Conservation (phyloP, 1,140 invertebrate genomes). For the Triops longicaudatus region DNA sequence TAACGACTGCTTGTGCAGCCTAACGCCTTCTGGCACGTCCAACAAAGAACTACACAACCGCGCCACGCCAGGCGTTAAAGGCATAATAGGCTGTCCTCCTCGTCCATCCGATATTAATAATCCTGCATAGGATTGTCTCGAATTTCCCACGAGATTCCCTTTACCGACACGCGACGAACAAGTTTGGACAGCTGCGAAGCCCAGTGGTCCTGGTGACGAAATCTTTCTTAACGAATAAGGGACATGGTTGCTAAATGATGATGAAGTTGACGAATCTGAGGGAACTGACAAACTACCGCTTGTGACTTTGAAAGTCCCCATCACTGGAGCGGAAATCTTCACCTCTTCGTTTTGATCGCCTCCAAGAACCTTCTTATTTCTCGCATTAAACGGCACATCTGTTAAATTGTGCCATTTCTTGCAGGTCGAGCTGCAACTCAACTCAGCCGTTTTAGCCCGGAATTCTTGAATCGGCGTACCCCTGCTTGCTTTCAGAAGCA, state of each 20-base stretch:
- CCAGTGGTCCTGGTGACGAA: neutral
- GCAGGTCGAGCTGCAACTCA: neutral
- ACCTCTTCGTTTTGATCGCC: neutral
- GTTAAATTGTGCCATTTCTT: neutral
- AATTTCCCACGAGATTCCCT: neutral
- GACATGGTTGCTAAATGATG: neutral
- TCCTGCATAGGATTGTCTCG: constrained; percentile 2
- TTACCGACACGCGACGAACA: neutral
- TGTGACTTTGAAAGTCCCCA: neutral
- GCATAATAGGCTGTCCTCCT: neutral
- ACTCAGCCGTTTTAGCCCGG: neutral
- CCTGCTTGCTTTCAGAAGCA: neutral
- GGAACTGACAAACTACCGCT: neutral
- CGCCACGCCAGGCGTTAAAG: neutral
- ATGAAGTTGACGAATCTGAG: neutral
- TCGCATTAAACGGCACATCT: neutral
- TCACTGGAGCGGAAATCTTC: neutral
- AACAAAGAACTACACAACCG: constrained; percentile 5
- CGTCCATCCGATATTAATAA: neutral
- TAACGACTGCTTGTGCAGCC: neutral
- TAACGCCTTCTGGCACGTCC: neutral
- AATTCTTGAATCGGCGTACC: neutral
- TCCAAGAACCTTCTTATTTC: neutral
- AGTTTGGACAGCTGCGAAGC: neutral
- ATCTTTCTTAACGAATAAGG: neutral